Percentiles rank a stretch among this genome's conserved stretches.
These are phyloP conservation scores for Taxidea taxus DNA, from an alignment of 2,113 vertebrate species.

Conservation along the genomic window DNA sequence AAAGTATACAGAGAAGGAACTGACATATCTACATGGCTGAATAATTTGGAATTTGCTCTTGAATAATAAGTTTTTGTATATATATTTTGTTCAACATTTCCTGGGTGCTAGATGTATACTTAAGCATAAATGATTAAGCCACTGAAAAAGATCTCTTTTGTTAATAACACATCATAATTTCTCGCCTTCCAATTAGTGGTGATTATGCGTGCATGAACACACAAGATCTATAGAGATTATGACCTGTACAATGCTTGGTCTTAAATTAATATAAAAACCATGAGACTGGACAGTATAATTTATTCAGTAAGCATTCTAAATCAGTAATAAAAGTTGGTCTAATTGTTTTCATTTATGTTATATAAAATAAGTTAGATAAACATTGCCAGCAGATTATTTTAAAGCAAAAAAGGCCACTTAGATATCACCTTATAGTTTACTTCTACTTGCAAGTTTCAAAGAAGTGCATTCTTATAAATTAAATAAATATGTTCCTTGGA, in stretches of 20 bases:
- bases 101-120: background rate
- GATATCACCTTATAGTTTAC: background rate
- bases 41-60: constrained; percentile 17
- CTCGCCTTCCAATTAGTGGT: background rate
- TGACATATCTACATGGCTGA: background rate
- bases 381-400: background rate
- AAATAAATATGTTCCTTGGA: background rate
- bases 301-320: constrained; percentile 44
- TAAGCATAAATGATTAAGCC: background rate
- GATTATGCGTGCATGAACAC: background rate
- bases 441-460: constrained; percentile 26
- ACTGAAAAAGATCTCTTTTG: background rate
- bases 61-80: background rate
- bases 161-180: background rate
- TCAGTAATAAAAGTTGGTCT: background rate
- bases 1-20: background rate
- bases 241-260: background rate
- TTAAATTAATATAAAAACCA: constrained; percentile 21
- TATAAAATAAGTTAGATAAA: constrained; percentile 23
- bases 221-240: background rate
- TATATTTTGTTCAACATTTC: background rate
- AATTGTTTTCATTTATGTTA: background rate
- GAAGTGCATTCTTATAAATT: background rate
- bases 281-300: background rate
- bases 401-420: background rate